phyloP scores from a whole-genome alignment of 2,888 invertebrate genomes.

The Fragum whitleyi region DNA sequence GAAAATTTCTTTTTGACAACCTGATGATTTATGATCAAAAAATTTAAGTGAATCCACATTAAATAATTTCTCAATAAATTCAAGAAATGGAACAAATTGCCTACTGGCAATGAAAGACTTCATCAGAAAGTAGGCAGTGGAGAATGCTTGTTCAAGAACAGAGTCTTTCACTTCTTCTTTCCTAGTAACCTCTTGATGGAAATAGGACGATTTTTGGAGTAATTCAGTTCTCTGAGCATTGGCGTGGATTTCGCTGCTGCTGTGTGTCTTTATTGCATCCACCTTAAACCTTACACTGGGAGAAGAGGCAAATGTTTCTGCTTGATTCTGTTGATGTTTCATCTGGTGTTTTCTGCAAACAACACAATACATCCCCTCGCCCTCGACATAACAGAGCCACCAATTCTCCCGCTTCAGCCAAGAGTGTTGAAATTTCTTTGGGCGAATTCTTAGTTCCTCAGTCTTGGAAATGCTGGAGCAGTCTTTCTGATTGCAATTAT shows the following conservation, averaged over 20 bases:
- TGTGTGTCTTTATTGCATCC: conserved; percentile 31
- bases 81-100: conserved; percentile 35
- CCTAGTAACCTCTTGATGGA: conserved; percentile 38
- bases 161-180: conserved; percentile 24
- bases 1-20: conserved; percentile 45
- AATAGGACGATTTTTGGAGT: conserved; percentile 25
- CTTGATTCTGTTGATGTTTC: conserved; percentile 37
- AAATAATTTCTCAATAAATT: conserved; percentile 38
- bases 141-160: conserved; percentile 38
- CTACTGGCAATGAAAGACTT: conserved; percentile 49
- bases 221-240: conserved; percentile 17
- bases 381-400: conserved; percentile 39
- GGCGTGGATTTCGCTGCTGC: conserved; percentile 1
- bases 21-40: conserved; percentile 44
- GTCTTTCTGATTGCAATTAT: no score
- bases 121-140: conserved; percentile 50
- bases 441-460: background rate
- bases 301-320: conserved; percentile 22
- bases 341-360: conserved; percentile 37
- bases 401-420: conserved; percentile 14
- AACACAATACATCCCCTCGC: conserved; percentile 38
- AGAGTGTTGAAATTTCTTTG: conserved; percentile 13
- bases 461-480: no score
- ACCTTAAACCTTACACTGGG: conserved; percentile 35
- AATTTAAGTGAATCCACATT: conserved; percentile 35